These are phyloP conservation scores for Oxytorus armatus DNA, from an alignment of 2,888 invertebrate species.

Conservation along the genomic window DNA sequence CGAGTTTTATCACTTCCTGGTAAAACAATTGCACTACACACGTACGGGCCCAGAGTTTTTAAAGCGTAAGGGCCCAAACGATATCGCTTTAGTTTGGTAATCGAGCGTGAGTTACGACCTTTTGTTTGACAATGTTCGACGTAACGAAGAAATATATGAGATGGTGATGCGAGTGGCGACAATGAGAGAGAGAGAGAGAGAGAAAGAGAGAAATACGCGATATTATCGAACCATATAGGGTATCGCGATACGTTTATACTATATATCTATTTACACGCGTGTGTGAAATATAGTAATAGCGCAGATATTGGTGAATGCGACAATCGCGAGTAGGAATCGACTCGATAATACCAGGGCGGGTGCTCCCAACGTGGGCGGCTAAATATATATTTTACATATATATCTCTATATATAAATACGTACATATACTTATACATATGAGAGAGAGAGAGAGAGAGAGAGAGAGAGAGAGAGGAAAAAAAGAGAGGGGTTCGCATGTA, in stretches of 20 bases:
- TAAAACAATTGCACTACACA: conserved; percentile 20
- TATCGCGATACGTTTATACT: conserved; percentile 31
- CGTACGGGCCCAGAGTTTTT: background rate
- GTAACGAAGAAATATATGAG: background rate
- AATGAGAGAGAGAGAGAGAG: conserved; percentile 32
- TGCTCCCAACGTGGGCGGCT: conserved; percentile 69
- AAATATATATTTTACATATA: conserved; percentile 59
- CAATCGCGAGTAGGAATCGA: conserved; percentile 71
- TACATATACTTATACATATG: background rate
- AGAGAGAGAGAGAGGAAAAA: background rate
- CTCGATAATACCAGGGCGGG: conserved; percentile 67
- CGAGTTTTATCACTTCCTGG: conserved; percentile 36
- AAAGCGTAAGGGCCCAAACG: background rate
- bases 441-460: background rate
- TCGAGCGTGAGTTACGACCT: background rate
- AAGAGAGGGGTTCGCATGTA: conserved; percentile 67
- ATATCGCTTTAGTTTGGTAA: background rate
- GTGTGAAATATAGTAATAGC: conserved; percentile 26
- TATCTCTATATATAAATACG: background rate
- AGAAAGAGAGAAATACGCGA: conserved; percentile 36
- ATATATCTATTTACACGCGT: conserved; percentile 17
- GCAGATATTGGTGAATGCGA: conserved; percentile 57
- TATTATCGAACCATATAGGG: conserved; percentile 51
- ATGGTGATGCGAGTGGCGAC: background rate
- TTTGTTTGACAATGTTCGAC: background rate